Base-by-base conservation (phyloP, 2,113 vertebrate species). In the Turdus rufiventris region DNA sequence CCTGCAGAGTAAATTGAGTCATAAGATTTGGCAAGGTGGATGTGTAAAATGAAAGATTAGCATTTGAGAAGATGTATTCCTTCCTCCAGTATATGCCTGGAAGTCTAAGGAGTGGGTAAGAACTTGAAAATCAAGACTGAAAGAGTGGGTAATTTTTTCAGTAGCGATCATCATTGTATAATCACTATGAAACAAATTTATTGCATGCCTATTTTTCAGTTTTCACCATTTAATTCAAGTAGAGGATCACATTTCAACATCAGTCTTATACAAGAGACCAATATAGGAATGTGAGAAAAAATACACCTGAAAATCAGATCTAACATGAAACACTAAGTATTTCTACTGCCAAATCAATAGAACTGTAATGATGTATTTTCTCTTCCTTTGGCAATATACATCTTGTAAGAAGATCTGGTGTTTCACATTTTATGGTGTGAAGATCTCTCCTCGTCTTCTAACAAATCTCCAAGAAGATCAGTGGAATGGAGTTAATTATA, bases 1-100 rank as follows among this genome's bases (percentile, higher is more conserved):
- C 78, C 43, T 70, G 42, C n/a, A 89, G 66, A 84, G 40, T 34
- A 91, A 95, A 92, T 87, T 70, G 62, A 93, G n/a, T 88, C 77
- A 36, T 82, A 62, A 66, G 71, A 91, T 89, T 91, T 91, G 81
- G 75, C 72, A 77, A 79, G 34, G 33, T 76, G 42, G 45, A 72
- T 67, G 38, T 80, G 34, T 76, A 77, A 92, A 94, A 91, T 60
- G 45, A 68, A 74, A 90, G 40, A 93, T 53, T 68, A 90, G 28
- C 28, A 82, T 84, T 75, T 17, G 5, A 18, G 54, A 71, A 93
- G 54, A 85, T 70, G 40, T 60, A n/a, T 57, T 91, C 12, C 42
- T 92, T 94, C 84, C 45, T 76, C 47, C 48, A 68, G 51, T 45
- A 14, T 48, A 47, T 60, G 18, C 31, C 78, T 88, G 54, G n/a